Conservation (phyloP, 2,113 vertebrate species). For the Peromyscus maniculatus region DNA sequence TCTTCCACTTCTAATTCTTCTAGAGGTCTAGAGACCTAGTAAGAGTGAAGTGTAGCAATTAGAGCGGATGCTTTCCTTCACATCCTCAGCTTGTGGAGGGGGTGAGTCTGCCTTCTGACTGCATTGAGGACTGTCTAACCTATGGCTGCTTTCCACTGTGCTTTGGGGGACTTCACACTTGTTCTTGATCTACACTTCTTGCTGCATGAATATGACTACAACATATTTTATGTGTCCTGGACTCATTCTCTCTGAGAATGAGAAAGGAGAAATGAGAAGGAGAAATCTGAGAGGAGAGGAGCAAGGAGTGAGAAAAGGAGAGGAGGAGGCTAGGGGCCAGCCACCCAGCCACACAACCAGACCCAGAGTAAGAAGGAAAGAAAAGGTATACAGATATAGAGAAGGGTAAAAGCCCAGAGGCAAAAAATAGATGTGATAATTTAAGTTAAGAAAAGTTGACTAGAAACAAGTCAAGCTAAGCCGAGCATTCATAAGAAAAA, state of each 20-base stretch:
- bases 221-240: neutral
- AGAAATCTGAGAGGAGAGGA: no score
- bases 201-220: neutral
- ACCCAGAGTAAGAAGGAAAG: no score
- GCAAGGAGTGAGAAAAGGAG: no score
- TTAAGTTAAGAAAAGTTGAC: no score
- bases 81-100: neutral
- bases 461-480: no score
- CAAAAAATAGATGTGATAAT: no score
- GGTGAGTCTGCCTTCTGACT: conserved; percentile 2
- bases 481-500: no score
- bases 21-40: neutral
- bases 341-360: no score
- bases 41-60: neutral
- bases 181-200: neutral
- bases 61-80: neutral
- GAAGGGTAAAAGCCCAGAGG: no score
- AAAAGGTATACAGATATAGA: no score
- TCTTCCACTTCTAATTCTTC: neutral
- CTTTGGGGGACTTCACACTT: neutral
- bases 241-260: neutral
- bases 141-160: neutral
- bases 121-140: neutral
- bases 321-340: no score
- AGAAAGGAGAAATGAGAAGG: no score